These are phyloP conservation scores for Gymnogyps californianus DNA, from an alignment of 2,113 vertebrate genomes.

Conservation along the genomic window DNA sequence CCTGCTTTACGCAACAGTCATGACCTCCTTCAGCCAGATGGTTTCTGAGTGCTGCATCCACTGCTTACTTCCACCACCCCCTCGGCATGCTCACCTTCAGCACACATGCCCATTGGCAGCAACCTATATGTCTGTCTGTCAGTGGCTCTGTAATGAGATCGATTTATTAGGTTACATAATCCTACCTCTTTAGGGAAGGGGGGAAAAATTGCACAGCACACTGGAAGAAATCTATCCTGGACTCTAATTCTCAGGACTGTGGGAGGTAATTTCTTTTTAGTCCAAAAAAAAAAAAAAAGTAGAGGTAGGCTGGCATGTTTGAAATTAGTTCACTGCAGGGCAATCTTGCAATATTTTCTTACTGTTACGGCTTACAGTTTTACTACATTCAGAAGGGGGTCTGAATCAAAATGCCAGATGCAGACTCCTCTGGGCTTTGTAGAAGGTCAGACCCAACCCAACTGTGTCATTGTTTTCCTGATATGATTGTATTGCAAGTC, in stretches of 20 bases:
- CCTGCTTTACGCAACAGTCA: conserved; percentile 58
- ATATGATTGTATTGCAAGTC: neutral
- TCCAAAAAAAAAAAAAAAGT: neutral
- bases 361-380: neutral
- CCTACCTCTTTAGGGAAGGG: conserved; percentile 57
- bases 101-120: conserved; percentile 67
- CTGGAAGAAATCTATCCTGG: conserved; percentile 34
- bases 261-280: conserved; percentile 17
- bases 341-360: neutral
- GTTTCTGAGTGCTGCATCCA: conserved; percentile 52
- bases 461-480: neutral
- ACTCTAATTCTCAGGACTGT: conserved; percentile 23
- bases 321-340: neutral
- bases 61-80: conserved; percentile 12
- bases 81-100: conserved; percentile 47
- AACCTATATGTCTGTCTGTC: conserved; percentile 81
- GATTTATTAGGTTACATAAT: conserved; percentile 81
- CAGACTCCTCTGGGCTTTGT: neutral
- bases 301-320: neutral
- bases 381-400: neutral
- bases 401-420: neutral
- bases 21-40: conserved; percentile 64
- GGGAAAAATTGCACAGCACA: conserved; percentile 24
- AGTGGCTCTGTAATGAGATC: conserved; percentile 82
- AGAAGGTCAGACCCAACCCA: neutral